Percentiles rank a stretch among this genome's conserved stretches.
Conservation (phyloP, 2,113 vertebrate species). For the Pterocles orientalis region DNA sequence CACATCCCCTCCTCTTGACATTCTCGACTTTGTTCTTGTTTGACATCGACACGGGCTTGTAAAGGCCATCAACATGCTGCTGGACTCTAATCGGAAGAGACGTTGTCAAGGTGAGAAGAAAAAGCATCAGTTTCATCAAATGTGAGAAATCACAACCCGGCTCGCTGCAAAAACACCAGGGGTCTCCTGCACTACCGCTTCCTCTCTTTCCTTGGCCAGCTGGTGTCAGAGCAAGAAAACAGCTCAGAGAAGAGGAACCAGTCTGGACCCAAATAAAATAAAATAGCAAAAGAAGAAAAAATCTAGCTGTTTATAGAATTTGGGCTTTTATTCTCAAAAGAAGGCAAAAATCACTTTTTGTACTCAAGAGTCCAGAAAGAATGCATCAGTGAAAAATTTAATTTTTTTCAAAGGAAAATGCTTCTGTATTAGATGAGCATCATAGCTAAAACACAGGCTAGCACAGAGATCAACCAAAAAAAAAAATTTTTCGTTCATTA, state of each 20-base stretch:
- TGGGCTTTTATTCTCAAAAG: background rate
- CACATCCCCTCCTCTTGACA: background rate
- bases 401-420: background rate
- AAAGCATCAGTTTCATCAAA: background rate
- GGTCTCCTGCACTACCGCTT: background rate
- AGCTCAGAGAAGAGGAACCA: background rate
- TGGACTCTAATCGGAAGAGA: conserved; percentile 23
- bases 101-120: background rate
- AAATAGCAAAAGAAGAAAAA: background rate
- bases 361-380: background rate
- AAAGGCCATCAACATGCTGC: background rate
- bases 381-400: background rate
- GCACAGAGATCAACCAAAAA: background rate
- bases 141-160: background rate
- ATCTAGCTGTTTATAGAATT: background rate
- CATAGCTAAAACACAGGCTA: background rate
- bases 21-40: conserved; percentile 29
- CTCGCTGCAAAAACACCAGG: background rate
- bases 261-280: background rate
- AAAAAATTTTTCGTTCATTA: background rate
- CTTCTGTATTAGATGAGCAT: background rate
- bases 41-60: background rate
- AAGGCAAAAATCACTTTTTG: background rate
- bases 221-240: background rate
- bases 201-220: background rate